phyloP scores from a whole-genome alignment of 2,888 invertebrate genomes.

The Caenorhabditis panamensis region DNA sequence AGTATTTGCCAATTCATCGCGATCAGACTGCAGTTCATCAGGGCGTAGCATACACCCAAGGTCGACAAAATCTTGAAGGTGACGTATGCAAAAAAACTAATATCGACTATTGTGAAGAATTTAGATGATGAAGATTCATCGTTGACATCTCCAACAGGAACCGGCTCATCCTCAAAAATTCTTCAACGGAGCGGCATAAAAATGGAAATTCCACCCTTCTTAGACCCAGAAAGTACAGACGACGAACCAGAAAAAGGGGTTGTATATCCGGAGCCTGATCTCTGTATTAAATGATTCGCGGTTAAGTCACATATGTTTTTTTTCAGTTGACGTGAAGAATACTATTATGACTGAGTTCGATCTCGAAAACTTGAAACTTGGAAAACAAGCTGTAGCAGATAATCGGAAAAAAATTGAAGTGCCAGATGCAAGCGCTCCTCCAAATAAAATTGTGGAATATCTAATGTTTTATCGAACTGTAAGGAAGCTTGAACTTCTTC shows the following conservation, averaged over 20 bases:
- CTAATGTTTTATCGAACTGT: conserved; percentile 57
- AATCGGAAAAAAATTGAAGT: conserved; percentile 17
- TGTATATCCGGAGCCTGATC: conserved; percentile 53
- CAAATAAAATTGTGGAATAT: conserved; percentile 54
- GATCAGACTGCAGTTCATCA: no score
- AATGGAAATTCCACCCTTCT: conserved; percentile 24
- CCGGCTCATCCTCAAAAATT: conserved; percentile 6
- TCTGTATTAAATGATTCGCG: conserved; percentile 14
- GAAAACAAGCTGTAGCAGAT: conserved; percentile 14
- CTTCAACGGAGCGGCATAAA: conserved; percentile 25
- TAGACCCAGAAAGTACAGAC: conserved; percentile 42
- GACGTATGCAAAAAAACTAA: background rate
- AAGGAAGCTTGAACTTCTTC: background rate
- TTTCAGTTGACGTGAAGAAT: conserved; percentile 57
- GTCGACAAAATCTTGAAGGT: no score
- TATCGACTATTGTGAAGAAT: background rate
- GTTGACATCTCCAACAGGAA: conserved; percentile 21
- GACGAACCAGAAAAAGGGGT: conserved; percentile 46
- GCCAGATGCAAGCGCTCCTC: conserved; percentile 54
- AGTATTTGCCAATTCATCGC: no score
- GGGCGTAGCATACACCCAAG: no score
- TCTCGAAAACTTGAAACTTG: conserved; percentile 30
- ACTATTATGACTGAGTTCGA: conserved; percentile 46
- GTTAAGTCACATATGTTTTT: background rate
- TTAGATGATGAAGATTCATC: conserved; percentile 26